A percentile compares a stretch with the other conserved stretches of the same genome.
These are phyloP conservation scores for Tetrapedia diversipes DNA, from an alignment of 2,888 invertebrate genomes.

Conservation along the genomic window DNA sequence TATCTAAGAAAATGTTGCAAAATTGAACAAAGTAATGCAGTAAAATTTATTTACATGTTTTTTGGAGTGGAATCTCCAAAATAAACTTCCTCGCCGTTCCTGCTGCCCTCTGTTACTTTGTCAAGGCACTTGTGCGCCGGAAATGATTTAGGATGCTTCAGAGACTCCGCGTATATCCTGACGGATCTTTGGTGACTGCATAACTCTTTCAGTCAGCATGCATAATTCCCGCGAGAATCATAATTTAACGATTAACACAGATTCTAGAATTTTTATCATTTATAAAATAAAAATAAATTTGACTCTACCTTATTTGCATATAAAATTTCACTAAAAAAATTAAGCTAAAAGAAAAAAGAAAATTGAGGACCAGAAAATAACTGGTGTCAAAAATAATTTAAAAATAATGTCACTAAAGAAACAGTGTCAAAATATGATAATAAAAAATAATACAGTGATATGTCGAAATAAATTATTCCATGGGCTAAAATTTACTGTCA, in stretches of 20 bases:
- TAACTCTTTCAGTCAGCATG: constrained; percentile 4
- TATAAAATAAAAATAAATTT: not conserved
- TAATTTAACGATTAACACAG: not conserved
- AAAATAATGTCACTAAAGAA: too few relatives aligned
- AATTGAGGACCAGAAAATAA: too few relatives aligned
- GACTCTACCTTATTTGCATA: too few relatives aligned
- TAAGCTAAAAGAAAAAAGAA: too few relatives aligned
- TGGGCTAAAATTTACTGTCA: too few relatives aligned
- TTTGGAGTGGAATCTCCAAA: constrained; percentile 66
- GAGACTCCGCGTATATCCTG: constrained; percentile 35
- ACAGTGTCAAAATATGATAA: too few relatives aligned
- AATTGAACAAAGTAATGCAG: not conserved
- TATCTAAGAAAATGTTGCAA: too few relatives aligned
- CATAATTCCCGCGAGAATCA: not conserved
- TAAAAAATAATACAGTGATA: too few relatives aligned
- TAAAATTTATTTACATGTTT: constrained; percentile 58
- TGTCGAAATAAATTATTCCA: not conserved
- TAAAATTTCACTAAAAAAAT: too few relatives aligned
- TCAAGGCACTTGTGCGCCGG: constrained; percentile 55
- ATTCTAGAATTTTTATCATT: not conserved
- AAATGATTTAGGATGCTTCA: constrained; percentile 60
- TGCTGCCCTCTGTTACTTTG: not conserved
- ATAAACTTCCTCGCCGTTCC: constrained; percentile 47
- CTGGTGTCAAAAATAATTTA: too few relatives aligned
- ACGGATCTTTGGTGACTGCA: constrained; percentile 54